Evolutionary conservation across 2,113 vertebrate species (phyloP), one percentile per base, ranked within the genome.

Genomic region (Ciconia maguari): DNA sequence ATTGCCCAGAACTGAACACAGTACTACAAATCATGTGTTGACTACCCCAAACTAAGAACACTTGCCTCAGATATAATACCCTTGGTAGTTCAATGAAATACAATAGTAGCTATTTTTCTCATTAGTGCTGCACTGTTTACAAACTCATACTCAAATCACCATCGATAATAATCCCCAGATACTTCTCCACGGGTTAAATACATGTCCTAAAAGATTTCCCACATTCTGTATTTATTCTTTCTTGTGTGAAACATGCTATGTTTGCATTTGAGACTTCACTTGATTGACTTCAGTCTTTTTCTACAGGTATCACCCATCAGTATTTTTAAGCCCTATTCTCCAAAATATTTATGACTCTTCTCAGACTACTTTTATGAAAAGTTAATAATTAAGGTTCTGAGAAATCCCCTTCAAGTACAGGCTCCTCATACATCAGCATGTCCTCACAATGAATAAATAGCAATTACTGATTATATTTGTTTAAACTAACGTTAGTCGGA

Each of bases 11-110:
- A 88, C 22, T 68, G 89, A 94, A 61, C 61, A 68, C 30, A 78
- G 30, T 32, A 66, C 75, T 86, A 80, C 68, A 88, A 96, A 94
- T 91, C 78, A 93, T 48, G 4, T 78, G 69, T 87, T 95, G 80
- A 95, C 75, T 87, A 74, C n/a, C 79, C 32, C 76, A 92, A 89
- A 62, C 57, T 91, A 91, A 75, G 81, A 93, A 93, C 54, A 89
- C 44, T 90, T 89, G n/a, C 62, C 48, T 87, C 69, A 69, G 64
- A 65, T 82, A 46, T 41, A 74, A 87, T 85, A 89, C 38, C 58
- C 64, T 84, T 92, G 42, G n/a, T 92, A 92, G 49, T 87, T 86
- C 65, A 84, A 54, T 60, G 62, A 87, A 93, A 68, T 75, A 85
- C 32, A 84, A 48, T 52, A 94, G 68, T 57, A 64, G 34, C 25